These are phyloP conservation scores for Malacoraja senta DNA, from an alignment of 2,797 vertebrate species.

Conservation along the genomic window DNA sequence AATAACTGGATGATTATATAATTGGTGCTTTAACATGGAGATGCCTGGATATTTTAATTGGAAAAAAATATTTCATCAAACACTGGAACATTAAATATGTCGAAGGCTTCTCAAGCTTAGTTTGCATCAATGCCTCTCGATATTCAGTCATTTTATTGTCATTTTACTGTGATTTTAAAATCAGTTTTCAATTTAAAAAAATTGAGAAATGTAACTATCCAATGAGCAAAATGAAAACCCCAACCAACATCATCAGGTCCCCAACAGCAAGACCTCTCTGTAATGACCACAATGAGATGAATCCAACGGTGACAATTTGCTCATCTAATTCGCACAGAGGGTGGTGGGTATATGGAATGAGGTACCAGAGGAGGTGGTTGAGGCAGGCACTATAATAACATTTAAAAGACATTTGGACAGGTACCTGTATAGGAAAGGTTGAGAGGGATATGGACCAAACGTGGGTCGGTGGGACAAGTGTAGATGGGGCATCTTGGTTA, in stretches of 20 bases:
- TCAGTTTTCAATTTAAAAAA: neutral
- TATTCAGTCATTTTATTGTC: neutral
- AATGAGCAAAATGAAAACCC: neutral
- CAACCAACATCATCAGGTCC: neutral
- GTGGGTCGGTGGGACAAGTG: too few relatives aligned
- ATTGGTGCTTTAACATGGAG: neutral
- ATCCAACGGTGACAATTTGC: neutral
- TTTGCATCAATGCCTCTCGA: neutral
- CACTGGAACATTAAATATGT: neutral
- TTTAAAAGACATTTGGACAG: too few relatives aligned
- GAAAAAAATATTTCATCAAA: neutral
- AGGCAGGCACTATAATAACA: too few relatives aligned
- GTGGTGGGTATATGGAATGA: too few relatives aligned
- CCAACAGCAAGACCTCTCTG: neutral
- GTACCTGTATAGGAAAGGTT: too few relatives aligned
- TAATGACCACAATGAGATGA: neutral
- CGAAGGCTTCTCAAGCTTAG: neutral
- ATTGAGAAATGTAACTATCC: neutral
- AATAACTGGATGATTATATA: neutral
- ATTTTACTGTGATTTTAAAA: neutral
- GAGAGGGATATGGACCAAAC: too few relatives aligned
- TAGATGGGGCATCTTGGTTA: too few relatives aligned
- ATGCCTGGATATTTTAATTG: neutral
- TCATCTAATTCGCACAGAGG: neutral
- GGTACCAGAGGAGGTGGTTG: too few relatives aligned